Evolutionary conservation across 2,888 invertebrate genomes (phyloP), one percentile per base, ranked within the genome.

Genomic region (Cenopis cana): DNA sequence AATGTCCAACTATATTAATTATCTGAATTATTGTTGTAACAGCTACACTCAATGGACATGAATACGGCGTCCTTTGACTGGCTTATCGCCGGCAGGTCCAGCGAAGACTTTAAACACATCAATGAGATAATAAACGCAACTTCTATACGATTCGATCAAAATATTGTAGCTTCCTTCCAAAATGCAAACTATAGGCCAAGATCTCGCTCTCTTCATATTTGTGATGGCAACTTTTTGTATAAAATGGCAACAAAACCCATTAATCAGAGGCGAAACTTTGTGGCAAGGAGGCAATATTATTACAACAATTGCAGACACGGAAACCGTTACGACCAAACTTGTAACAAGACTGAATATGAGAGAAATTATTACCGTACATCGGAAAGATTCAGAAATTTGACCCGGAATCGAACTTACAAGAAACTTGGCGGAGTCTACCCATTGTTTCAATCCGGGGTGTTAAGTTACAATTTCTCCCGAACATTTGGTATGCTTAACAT

Each of bases 131-230:
- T 93, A 9, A 91, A 91, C 71, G 79, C 79, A 11, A 89, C 90
- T 0, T 81, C 85, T 0, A 76, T 93, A 24, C 82, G 90, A 0
- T 93, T 90, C 69, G 91, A 93, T 74, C 90, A 92, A 75, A 90
- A 89, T 59, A 79, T 93, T 8, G 76, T 90, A 2, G 84, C 87
- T 5, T 83, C 83, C 1, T 89, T 85, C 68, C 83, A 88, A 0
- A 74, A 78, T 36, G n/a, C 67, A 1, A 57, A 68, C 33, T 36
- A 74, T 10, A 64, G 36, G 9, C 50, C 60, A 3, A 69, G n/a
- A n/a, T 57, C 60, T 10, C 57, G 75, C 8, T 20, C 55, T 1
- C 38, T 79, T 0, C 79, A 79, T 11, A 49, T 91, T 1, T 91
- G 91, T 65, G 82, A 85, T 36, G 71, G 59, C 0, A 91, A 90